Percentiles rank a stretch among this genome's conserved stretches.
Conservation (phyloP, 2,113 vertebrate species). For the Atractosteus spatula region DNA sequence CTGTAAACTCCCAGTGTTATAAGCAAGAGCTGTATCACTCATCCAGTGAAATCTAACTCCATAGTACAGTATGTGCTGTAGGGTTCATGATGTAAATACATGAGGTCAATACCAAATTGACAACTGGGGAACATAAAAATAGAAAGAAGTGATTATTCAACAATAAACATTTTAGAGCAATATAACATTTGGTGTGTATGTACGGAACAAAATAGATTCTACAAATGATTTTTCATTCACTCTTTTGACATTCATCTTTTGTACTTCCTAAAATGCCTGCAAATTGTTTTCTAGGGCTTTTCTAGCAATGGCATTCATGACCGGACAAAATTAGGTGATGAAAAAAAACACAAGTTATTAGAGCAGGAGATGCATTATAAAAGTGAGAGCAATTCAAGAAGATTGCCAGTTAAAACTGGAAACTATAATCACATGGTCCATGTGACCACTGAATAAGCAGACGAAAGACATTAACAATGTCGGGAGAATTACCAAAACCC, state of each 20-base stretch:
- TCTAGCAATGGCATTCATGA: background rate
- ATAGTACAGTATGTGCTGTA: no score
- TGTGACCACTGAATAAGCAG: constrained; percentile 30
- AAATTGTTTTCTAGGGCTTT: no score
- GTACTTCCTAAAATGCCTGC: no score
- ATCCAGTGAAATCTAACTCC: no score
- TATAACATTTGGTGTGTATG: no score
- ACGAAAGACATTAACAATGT: constrained; percentile 20
- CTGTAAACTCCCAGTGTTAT: no score
- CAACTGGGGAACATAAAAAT: no score
- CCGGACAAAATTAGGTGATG: constrained; percentile 2
- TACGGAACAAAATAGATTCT: background rate
- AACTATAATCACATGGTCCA: constrained; percentile 30
- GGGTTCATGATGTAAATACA: no score
- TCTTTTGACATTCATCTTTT: background rate
- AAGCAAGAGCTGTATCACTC: no score
- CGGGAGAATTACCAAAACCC: constrained; percentile 30
- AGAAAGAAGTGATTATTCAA: no score
- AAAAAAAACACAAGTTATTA: background rate
- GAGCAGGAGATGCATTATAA: constrained; percentile 19
- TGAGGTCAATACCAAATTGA: no score
- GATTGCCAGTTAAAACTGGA: constrained; percentile 29
- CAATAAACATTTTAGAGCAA: no score
- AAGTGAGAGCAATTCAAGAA: constrained; percentile 43
- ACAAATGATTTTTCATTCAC: background rate